Conservation (phyloP, 2,888 invertebrate genomes). For the Enchytraeus crypticus region DNA sequence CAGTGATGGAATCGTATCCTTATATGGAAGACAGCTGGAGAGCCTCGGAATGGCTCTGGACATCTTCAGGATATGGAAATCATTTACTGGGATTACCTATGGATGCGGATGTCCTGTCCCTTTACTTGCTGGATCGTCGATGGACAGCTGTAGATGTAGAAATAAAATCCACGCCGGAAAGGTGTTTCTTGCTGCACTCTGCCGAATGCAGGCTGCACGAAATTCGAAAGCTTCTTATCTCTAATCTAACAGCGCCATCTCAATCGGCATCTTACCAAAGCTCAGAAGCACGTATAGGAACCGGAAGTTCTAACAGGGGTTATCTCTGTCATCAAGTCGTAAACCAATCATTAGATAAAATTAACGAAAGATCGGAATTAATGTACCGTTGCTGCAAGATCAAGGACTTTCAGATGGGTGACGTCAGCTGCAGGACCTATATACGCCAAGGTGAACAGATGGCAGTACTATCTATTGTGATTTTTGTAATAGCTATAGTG, state of each 20-base stretch:
- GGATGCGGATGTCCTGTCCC: conserved; percentile 28
- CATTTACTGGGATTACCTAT: conserved; percentile 25
- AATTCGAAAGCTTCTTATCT: conserved; percentile 21
- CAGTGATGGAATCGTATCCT: conserved; percentile 25
- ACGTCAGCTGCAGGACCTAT: conserved; percentile 17
- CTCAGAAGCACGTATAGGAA: conserved; percentile 3
- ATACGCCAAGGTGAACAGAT: conserved; percentile 14
- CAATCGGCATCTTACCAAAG: not conserved
- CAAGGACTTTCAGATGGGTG: conserved; percentile 16
- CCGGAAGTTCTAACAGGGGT: conserved; percentile 15
- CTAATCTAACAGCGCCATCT: conserved; percentile 19
- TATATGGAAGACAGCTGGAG: conserved; percentile 24
- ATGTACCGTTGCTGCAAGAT: conserved; percentile 26
- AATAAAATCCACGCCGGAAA: conserved; percentile 11
- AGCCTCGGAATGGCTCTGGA: conserved; percentile 28
- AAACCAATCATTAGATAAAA: conserved; percentile 4
- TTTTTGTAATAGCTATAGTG: conserved; percentile 21
- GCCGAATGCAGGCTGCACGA: conserved; percentile 25
- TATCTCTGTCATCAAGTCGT: conserved; percentile 26
- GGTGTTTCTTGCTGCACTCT: conserved; percentile 22
- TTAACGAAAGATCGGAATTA: conserved; percentile 12
- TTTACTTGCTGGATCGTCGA: conserved; percentile 22
- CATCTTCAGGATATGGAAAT: conserved; percentile 21
- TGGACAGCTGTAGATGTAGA: conserved; percentile 14
- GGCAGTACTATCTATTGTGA: conserved; percentile 15